phyloP scores from a whole-genome alignment of 2,888 invertebrate species.

The Hemithea aestivaria region DNA sequence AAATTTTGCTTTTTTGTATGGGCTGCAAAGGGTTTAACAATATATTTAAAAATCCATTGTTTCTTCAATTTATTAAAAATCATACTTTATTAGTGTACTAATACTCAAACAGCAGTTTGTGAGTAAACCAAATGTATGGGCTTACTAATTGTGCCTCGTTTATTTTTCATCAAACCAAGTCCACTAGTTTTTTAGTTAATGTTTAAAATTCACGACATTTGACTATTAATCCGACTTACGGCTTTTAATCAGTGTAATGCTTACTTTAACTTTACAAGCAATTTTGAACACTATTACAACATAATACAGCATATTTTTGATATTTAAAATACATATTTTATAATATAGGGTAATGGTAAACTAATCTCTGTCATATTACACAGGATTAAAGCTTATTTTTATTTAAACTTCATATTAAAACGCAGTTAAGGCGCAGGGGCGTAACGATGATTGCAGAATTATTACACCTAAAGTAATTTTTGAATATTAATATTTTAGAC shows the following conservation, averaged over 20 bases:
- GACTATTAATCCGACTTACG: constrained; percentile 65
- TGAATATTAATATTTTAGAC: constrained; percentile 36
- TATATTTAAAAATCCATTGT: too few species aligned
- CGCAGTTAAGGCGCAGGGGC: constrained; percentile 45
- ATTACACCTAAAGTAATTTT: constrained; percentile 34
- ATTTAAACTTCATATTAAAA: constrained; percentile 41
- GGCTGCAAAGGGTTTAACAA: too few species aligned
- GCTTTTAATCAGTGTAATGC: constrained; percentile 62
- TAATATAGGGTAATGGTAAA: background rate
- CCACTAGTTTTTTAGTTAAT: too few species aligned
- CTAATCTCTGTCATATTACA: constrained; percentile 34
- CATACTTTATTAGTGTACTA: too few species aligned
- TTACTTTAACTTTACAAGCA: constrained; percentile 30
- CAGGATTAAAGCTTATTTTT: constrained; percentile 32
- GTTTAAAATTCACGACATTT: constrained; percentile 64
- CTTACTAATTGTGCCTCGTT: too few species aligned
- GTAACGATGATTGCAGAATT: constrained; percentile 46
- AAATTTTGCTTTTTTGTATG: too few species aligned
- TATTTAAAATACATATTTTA: constrained; percentile 14
- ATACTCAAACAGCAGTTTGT: too few species aligned
- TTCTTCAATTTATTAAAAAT: too few species aligned
- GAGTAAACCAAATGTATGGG: too few species aligned
- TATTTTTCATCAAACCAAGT: too few species aligned
- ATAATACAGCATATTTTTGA: constrained; percentile 19
- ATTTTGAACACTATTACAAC: constrained; percentile 26